phyloP scores from a whole-genome alignment of 2,888 invertebrate genomes.

The Caenorhabditis becei region DNA sequence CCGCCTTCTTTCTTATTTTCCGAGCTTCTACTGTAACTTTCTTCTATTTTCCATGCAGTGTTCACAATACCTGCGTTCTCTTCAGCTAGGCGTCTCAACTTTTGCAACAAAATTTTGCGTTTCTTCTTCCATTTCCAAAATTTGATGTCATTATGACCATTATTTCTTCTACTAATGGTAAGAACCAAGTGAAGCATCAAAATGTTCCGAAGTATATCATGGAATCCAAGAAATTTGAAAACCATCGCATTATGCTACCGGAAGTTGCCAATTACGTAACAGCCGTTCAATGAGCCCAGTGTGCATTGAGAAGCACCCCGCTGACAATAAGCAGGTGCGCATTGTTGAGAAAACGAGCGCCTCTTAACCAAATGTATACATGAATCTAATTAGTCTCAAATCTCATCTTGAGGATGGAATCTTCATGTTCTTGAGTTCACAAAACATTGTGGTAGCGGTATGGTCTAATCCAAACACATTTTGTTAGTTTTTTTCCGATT shows the following conservation, averaged over 20 bases:
- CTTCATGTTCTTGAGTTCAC: no score
- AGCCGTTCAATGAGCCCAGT: conserved; percentile 1
- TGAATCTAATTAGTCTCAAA: conserved; percentile 11
- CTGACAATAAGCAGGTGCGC: conserved; percentile 59
- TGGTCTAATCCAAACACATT: no score
- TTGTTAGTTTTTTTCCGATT: no score
- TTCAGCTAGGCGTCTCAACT: no score
- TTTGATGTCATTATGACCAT: no score
- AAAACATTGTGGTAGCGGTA: no score
- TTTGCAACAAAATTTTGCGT: no score
- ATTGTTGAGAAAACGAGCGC: conserved; percentile 15
- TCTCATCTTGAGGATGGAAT: neutral
- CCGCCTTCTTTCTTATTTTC: conserved; percentile 18
- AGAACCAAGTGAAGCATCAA: neutral
- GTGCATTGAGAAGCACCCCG: conserved; percentile 34
- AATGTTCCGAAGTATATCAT: neutral
- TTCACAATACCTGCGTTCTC: no score
- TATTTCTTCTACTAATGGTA: no score
- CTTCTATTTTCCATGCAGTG: neutral
- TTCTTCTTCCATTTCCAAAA: no score
- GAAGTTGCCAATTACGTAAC: conserved; percentile 40
- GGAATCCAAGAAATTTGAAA: neutral
- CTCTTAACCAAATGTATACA: conserved; percentile 32
- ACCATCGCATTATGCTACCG: conserved; percentile 7
- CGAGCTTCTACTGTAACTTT: neutral